These are phyloP conservation scores for Agriopis leucophaearia DNA, from an alignment of 2,888 invertebrate species.

Conservation along the genomic window DNA sequence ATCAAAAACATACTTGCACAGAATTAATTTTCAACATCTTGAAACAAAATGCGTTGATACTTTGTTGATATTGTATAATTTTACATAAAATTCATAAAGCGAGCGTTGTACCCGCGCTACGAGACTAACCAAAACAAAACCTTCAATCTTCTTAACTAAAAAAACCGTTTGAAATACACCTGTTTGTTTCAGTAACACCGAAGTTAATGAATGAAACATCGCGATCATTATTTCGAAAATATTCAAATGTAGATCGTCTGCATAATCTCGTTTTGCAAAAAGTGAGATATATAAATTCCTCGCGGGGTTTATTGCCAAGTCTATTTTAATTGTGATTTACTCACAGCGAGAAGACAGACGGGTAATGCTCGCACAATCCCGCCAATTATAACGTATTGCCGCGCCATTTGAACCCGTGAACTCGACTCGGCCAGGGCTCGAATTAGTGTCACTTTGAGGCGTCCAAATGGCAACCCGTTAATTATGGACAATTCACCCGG, in stretches of 20 bases:
- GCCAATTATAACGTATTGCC: slow-evolving; percentile 55
- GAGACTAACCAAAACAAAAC: slow-evolving; percentile 22
- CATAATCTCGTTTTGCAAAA: slow-evolving; percentile 33
- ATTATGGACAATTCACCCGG: slow-evolving; percentile 6
- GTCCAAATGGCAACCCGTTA: slow-evolving; percentile 16
- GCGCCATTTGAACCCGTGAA: slow-evolving; percentile 46
- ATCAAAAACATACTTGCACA: slow-evolving; percentile 14
- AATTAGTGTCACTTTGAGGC: slow-evolving; percentile 48
- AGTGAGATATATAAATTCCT: slow-evolving; percentile 33
- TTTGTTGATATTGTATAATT: slow-evolving; percentile 24
- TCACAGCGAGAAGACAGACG: slow-evolving; percentile 48
- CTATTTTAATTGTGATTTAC: slow-evolving; percentile 53
- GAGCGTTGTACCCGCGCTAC: slow-evolving; percentile 5
- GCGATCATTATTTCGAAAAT: slow-evolving; percentile 23
- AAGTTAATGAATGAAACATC: slow-evolving; percentile 33
- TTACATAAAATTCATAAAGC: slow-evolving; percentile 16
- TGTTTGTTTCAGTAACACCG: slow-evolving; percentile 18
- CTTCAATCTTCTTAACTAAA: slow-evolving; percentile 3
- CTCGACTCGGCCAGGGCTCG: slow-evolving; percentile 36
- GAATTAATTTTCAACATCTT: slow-evolving; percentile 17
- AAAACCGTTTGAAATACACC: slow-evolving; percentile 9
- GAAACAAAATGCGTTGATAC: slow-evolving; percentile 16
- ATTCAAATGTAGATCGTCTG: slow-evolving; percentile 31
- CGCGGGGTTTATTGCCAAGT: slow-evolving; percentile 34
- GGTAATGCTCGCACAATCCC: slow-evolving; percentile 50